A percentile compares a stretch with the other conserved stretches of the same genome.
Evolutionary conservation across 2,888 invertebrate genomes (phyloP).

Genomic region (Agrochola macilenta): DNA sequence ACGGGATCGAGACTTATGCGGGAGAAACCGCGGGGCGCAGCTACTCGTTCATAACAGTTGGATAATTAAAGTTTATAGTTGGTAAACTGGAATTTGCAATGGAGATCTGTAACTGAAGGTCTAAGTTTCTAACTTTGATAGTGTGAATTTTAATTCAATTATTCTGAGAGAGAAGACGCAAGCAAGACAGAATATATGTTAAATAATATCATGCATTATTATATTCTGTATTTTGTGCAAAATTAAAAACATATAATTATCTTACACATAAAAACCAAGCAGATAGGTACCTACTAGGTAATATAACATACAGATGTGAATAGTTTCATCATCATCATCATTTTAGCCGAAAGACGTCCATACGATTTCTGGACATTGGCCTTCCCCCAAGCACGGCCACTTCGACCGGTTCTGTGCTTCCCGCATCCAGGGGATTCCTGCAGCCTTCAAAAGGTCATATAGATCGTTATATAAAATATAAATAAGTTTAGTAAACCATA

Average conservation of each 20-base stretch:
- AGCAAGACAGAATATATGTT: background rate
- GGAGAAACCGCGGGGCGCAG: too few species aligned
- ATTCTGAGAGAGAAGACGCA: background rate
- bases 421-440: too few species aligned
- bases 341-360: too few species aligned
- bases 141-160: slow-evolving; percentile 40
- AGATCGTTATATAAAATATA: too few species aligned
- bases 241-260: background rate
- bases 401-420: too few species aligned
- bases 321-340: too few species aligned
- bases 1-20: too few species aligned
- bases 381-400: too few species aligned
- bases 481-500: background rate
- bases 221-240: background rate
- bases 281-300: too few species aligned
- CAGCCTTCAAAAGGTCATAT: too few species aligned
- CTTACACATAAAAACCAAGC: background rate
- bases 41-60: slow-evolving; percentile 9
- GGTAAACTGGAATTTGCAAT: slow-evolving; percentile 41
- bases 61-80: slow-evolving; percentile 39
- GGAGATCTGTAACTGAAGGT: slow-evolving; percentile 30
- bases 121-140: slow-evolving; percentile 37
- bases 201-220: background rate
- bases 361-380: too few species aligned
- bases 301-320: background rate